These are phyloP conservation scores for Lomographa bimaculata DNA, from an alignment of 2,888 invertebrate species.

Conservation along the genomic window DNA sequence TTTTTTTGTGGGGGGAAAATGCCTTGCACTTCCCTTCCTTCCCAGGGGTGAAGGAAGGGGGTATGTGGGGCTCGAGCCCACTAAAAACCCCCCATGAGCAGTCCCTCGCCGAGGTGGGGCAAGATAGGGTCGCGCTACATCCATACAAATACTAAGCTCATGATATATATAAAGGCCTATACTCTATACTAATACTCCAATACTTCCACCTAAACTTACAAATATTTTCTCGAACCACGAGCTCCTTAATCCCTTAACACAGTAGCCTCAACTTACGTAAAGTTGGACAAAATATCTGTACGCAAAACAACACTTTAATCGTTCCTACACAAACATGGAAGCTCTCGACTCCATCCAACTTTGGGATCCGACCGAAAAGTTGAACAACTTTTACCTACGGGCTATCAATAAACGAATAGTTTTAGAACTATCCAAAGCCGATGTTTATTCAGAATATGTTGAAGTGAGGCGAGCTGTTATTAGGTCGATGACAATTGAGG, in stretches of 20 bases:
- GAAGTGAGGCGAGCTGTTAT: too few species aligned
- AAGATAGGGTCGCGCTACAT: too few species aligned
- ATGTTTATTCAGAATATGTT: too few species aligned
- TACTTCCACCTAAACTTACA: conserved; percentile 14
- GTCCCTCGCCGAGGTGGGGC: too few species aligned
- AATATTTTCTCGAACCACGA: conserved; percentile 13
- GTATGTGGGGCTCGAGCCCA: too few species aligned
- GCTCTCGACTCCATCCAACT: conserved; percentile 7
- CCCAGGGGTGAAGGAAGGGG: too few species aligned
- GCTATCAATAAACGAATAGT: conserved; percentile 17
- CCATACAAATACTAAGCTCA: too few species aligned
- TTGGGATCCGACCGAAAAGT: conserved; percentile 19
- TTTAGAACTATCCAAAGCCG: neutral
- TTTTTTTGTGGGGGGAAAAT: too few species aligned
- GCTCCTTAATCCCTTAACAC: conserved; percentile 11
- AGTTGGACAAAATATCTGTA: conserved; percentile 24
- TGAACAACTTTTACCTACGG: conserved; percentile 13
- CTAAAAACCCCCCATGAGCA: too few species aligned
- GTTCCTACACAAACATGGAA: conserved; percentile 20
- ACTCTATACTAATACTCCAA: conserved; percentile 11
- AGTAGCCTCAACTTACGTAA: conserved; percentile 22
- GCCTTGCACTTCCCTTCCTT: too few species aligned
- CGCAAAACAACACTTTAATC: conserved; percentile 30
- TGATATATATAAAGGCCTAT: conserved; percentile 2
- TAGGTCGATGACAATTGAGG: too few species aligned